Percentiles rank a stretch among this genome's conserved stretches.
Evolutionary conservation across 2,888 invertebrate genomes (phyloP).

Genomic region (Sinohyriopsis cumingii): DNA sequence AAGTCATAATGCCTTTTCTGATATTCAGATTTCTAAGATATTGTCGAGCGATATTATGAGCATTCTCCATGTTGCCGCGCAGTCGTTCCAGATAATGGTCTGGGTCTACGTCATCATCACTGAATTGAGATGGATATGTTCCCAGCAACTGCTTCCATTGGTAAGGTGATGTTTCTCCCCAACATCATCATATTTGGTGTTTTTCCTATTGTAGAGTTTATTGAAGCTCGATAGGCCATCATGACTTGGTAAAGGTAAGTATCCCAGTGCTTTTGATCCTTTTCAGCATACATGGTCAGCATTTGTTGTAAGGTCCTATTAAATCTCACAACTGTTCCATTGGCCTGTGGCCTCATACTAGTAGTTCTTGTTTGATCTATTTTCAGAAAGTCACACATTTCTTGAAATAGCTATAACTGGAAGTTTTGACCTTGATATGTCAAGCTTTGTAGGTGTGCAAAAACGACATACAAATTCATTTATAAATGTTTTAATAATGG

Average conservation of each 20-base stretch:
- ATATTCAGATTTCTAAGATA: too few species aligned
- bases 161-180: slow-evolving; percentile 27
- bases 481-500: slow-evolving; percentile 26
- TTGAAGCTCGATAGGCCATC: slow-evolving; percentile 40
- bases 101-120: neutral
- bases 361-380: too few species aligned
- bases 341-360: too few species aligned
- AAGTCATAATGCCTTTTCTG: slow-evolving; percentile 32
- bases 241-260: slow-evolving; percentile 10
- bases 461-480: slow-evolving; percentile 32
- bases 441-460: slow-evolving; percentile 30
- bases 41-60: too few species aligned
- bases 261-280: too few species aligned
- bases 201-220: slow-evolving; percentile 30
- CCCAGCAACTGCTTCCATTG: slow-evolving; percentile 19
- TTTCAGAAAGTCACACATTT: too few species aligned
- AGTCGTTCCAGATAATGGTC: too few species aligned
- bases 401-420: slow-evolving; percentile 15
- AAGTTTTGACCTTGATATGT: slow-evolving; percentile 31
- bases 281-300: too few species aligned
- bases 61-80: too few species aligned
- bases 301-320: too few species aligned
- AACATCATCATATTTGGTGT: slow-evolving; percentile 33
- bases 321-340: too few species aligned
- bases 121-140: neutral